A percentile compares a stretch with the other conserved stretches of the same genome.
These are phyloP conservation scores for Choloepus hoffmanni DNA, from an alignment of 2,113 vertebrate genomes.

Conservation along the genomic window DNA sequence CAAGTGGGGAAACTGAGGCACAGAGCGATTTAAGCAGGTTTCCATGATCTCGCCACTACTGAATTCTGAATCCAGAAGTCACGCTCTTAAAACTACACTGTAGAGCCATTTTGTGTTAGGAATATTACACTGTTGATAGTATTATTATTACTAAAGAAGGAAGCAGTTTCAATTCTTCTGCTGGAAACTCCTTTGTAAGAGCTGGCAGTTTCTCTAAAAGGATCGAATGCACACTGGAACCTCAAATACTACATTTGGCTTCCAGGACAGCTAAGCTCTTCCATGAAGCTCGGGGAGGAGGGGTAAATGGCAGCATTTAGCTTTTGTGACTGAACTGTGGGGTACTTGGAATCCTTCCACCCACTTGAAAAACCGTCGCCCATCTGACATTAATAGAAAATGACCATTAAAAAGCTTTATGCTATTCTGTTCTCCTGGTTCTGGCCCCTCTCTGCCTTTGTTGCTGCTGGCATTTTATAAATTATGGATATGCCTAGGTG, in stretches of 20 bases:
- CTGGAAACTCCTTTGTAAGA: not conserved
- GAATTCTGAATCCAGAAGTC: not conserved
- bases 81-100: not conserved
- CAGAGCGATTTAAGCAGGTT: not conserved
- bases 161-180: not conserved
- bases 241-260: not conserved
- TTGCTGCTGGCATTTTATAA: slow-evolving; percentile 94
- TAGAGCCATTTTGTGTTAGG: not conserved
- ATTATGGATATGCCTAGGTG: slow-evolving; percentile 93
- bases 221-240: not conserved
- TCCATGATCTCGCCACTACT: not conserved
- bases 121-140: not conserved
- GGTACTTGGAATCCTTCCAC: slow-evolving; percentile 78
- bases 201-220: not conserved
- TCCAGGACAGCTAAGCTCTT: not conserved
- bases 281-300: not conserved
- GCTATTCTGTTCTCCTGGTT: slow-evolving; percentile 88
- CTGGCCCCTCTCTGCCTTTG: slow-evolving; percentile 92
- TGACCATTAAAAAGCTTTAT: slow-evolving; percentile 92
- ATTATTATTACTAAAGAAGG: too few relatives aligned
- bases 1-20: not conserved
- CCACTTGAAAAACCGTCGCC: slow-evolving; percentile 82
- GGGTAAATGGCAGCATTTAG: slow-evolving; percentile 66
- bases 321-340: slow-evolving; percentile 68
- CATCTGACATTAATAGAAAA: slow-evolving; percentile 92